Percentiles rank a stretch among this genome's conserved stretches.
Conservation (phyloP, 2,888 invertebrate species). For the Lobophora halterata region DNA sequence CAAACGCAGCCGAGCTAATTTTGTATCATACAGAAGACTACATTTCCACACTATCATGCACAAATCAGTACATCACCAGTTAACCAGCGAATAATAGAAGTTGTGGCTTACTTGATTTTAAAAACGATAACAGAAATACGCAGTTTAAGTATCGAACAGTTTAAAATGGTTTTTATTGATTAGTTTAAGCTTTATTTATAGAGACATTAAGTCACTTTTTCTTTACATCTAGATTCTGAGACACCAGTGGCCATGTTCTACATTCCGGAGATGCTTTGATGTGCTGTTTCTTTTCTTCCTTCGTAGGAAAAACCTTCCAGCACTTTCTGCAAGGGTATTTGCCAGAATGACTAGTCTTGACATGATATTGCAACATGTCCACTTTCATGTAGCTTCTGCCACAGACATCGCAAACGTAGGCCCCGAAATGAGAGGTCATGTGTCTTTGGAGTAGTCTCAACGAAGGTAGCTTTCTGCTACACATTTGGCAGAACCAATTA, state of each 20-base stretch:
- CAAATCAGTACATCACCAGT: slow-evolving; percentile 4
- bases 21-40: slow-evolving; percentile 22
- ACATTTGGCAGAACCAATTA: slow-evolving; percentile 55
- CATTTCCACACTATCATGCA: slow-evolving; percentile 33
- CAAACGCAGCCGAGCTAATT: slow-evolving; percentile 29
- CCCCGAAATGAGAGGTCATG: slow-evolving; percentile 59
- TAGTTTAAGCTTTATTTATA: no score
- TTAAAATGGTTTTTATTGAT: no score
- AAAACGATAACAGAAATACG: no score
- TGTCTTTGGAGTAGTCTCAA: slow-evolving; percentile 59
- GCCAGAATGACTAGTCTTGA: slow-evolving; percentile 53
- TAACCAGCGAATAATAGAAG: no score
- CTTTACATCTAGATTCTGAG: slow-evolving; percentile 9
- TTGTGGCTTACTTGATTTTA: no score
- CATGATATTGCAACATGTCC: slow-evolving; percentile 61
- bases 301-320: slow-evolving; percentile 54
- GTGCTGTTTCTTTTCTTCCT: slow-evolving; percentile 52
- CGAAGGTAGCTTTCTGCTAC: slow-evolving; percentile 52
- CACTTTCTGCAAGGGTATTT: slow-evolving; percentile 58
- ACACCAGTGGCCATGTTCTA: slow-evolving; percentile 37
- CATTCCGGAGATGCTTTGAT: slow-evolving; percentile 50
- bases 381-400: slow-evolving; percentile 57
- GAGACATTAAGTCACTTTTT: no score
- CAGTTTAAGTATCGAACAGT: no score
- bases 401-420: slow-evolving; percentile 63